Conservation (phyloP, 2,113 vertebrate species). For the Acinonyx jubatus region DNA sequence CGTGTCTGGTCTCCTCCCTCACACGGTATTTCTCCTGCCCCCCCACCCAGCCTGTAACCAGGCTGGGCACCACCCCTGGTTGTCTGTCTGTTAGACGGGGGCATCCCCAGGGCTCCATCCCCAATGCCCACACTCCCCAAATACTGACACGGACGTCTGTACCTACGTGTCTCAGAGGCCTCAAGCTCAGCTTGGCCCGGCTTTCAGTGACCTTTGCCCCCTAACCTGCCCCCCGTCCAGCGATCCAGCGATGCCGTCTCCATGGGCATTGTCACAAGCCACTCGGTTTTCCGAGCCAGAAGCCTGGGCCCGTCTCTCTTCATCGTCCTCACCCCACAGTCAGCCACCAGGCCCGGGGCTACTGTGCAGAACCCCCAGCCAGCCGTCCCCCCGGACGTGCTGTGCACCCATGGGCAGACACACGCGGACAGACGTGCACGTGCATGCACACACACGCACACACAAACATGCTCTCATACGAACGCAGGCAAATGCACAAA, state of each 20-base stretch:
- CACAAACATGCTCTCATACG: not conserved
- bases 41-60: not conserved
- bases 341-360: not conserved
- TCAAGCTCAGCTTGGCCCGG: not conserved
- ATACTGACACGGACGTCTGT: fast-evolving
- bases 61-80: not conserved
- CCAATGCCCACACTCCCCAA: not conserved
- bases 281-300: not conserved
- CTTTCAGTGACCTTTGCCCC: not conserved
- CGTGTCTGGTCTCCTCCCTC: not conserved
- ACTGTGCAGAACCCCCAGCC: not conserved
- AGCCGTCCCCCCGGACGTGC: not conserved
- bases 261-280: not conserved
- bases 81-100: not conserved
- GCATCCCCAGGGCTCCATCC: not conserved
- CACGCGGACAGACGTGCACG: too few species aligned
- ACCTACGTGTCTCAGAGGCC: fast-evolving
- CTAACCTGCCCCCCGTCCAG: not conserved
- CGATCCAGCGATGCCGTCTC: not conserved
- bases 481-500: not conserved
- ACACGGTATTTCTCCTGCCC: not conserved
- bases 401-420: not conserved
- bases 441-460: not conserved
- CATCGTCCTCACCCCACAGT: too few species aligned
- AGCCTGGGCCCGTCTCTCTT: not conserved